These are phyloP conservation scores for Pygocentrus nattereri DNA, from an alignment of 2,797 vertebrate species.

Conservation along the genomic window DNA sequence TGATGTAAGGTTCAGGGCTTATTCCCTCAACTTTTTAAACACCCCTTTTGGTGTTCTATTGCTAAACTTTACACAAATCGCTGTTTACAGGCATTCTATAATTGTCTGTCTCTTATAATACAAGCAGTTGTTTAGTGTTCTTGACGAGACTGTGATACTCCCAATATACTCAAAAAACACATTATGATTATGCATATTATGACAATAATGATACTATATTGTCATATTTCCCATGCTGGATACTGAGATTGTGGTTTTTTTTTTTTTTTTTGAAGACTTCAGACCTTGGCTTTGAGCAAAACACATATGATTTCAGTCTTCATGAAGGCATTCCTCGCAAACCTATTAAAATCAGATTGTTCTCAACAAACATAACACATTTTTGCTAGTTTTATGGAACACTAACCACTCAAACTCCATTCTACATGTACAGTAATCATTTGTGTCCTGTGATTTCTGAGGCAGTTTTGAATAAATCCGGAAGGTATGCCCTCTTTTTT, in stretches of 20 bases:
- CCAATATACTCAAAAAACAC: neutral
- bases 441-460: neutral
- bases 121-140: neutral
- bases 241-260: neutral
- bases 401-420: neutral
- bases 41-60: no score
- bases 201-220: neutral
- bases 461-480: conserved; percentile 38
- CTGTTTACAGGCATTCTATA: no score
- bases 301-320: neutral
- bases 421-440: neutral
- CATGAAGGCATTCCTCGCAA: neutral
- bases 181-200: neutral
- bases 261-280: no score
- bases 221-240: neutral
- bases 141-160: no score
- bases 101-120: neutral
- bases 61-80: no score
- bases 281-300: no score
- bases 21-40: no score
- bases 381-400: neutral
- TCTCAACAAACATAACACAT: neutral
- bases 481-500: neutral
- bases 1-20: no score
- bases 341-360: neutral